These are phyloP conservation scores for Fukomys damarensis DNA, from an alignment of 2,113 vertebrate genomes.

Conservation along the genomic window DNA sequence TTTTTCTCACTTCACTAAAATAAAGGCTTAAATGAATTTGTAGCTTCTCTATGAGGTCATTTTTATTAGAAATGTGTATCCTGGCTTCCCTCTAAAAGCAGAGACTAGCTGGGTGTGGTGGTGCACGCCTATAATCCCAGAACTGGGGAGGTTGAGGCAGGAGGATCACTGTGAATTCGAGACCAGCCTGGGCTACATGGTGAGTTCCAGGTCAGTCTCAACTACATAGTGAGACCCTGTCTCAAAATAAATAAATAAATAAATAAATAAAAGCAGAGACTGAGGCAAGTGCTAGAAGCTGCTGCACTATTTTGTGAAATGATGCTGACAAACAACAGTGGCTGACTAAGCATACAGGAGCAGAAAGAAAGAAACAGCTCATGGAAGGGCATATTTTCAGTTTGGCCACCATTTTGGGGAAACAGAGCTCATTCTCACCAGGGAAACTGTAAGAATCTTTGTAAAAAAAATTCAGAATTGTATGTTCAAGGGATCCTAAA, in stretches of 20 bases:
- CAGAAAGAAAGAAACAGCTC: neutral
- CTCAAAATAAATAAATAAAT: no score
- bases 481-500: neutral
- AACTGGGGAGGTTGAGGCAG: no score
- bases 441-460: neutral
- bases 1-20: neutral
- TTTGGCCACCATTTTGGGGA: neutral
- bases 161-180: no score
- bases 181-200: no score
- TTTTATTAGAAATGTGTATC: neutral
- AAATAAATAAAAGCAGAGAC: neutral
- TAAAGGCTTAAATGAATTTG: neutral
- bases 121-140: no score
- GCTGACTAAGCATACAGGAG: neutral
- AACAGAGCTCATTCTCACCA: neutral
- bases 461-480: neutral
- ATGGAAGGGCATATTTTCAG: neutral
- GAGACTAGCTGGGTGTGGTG: no score
- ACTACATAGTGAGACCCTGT: no score
- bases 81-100: neutral
- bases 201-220: no score
- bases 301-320: neutral
- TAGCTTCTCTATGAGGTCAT: neutral
- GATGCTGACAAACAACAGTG: neutral
- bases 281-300: neutral